Percentiles rank a stretch among this genome's conserved stretches.
Evolutionary conservation across 2,888 invertebrate species (phyloP).

Genomic region (Lagria hirta): DNA sequence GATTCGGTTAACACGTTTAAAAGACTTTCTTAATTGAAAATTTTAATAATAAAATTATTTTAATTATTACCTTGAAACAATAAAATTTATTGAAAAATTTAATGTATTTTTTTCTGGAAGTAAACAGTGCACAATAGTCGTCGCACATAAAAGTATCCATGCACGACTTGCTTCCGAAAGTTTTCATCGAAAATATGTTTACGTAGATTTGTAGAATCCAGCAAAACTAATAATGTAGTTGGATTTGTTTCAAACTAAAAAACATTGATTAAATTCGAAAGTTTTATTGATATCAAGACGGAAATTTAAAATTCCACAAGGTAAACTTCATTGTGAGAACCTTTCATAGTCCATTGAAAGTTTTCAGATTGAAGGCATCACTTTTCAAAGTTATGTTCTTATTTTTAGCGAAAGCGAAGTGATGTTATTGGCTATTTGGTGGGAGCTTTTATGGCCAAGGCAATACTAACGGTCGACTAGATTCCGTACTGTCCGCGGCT

Average conservation of each 20-base stretch:
- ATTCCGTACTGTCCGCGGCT: conserved; percentile 24
- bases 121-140: too few species aligned
- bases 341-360: conserved; percentile 22
- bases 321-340: conserved; percentile 17
- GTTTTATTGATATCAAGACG: conserved; percentile 7
- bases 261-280: conserved; percentile 12
- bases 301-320: conserved; percentile 20
- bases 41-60: too few species aligned
- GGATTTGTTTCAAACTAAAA: too few species aligned
- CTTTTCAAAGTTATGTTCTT: conserved; percentile 25
- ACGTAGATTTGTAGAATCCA: conserved; percentile 8
- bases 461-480: conserved; percentile 26
- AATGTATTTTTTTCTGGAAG: too few species aligned
- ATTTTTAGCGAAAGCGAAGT: conserved; percentile 24
- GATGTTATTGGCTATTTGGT: conserved; percentile 28
- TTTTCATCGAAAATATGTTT: too few species aligned
- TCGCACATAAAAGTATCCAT: too few species aligned
- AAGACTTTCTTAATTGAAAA: too few species aligned
- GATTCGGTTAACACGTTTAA: too few species aligned
- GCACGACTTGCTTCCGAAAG: too few species aligned
- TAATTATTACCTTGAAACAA: too few species aligned
- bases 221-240: too few species aligned
- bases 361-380: conserved; percentile 23
- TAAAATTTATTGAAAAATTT: too few species aligned
- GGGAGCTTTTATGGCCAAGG: conserved; percentile 27